phyloP scores from a whole-genome alignment of 2,113 vertebrate species.

The Peromyscus polionotus region DNA sequence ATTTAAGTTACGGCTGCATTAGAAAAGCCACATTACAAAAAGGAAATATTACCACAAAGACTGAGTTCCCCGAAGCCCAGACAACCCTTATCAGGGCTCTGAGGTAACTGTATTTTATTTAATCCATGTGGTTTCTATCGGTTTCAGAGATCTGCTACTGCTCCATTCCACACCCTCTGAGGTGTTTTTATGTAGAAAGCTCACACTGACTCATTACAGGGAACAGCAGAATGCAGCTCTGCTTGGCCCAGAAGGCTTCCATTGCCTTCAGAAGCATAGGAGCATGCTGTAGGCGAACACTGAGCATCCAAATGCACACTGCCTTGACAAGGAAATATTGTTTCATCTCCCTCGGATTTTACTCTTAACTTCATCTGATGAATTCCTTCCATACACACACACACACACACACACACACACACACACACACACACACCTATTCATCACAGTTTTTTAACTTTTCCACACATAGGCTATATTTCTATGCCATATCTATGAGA shows the following conservation, averaged over 20 bases:
- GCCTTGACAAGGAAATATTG: constrained; percentile 37
- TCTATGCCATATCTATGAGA: not conserved
- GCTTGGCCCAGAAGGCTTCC: constrained; percentile 4
- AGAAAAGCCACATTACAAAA: constrained; percentile 24
- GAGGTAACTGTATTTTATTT: constrained; percentile 68
- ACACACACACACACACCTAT: not conserved
- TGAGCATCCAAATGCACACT: not conserved
- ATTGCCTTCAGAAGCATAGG: constrained; percentile 22
- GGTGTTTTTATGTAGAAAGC: constrained; percentile 62
- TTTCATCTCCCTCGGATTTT: constrained; percentile 49
- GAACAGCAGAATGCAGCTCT: not conserved
- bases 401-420: not conserved
- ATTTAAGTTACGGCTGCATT: constrained; percentile 24
- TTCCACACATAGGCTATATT: constrained; percentile 42
- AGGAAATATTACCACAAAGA: constrained; percentile 38
- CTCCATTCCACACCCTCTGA: constrained; percentile 59
- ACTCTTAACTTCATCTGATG: constrained; percentile 45
- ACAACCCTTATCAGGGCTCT: constrained; percentile 56
- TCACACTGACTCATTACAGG: constrained; percentile 72
- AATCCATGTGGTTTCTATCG: constrained; percentile 54
- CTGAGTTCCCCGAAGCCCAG: constrained; percentile 33
- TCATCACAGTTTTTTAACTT: constrained; percentile 43
- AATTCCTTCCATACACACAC: not conserved
- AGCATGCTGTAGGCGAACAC: not conserved
- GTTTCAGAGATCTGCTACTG: constrained; percentile 55